These are phyloP conservation scores for Takifugu flavidus DNA, from an alignment of 2,113 vertebrate species.

Conservation along the genomic window DNA sequence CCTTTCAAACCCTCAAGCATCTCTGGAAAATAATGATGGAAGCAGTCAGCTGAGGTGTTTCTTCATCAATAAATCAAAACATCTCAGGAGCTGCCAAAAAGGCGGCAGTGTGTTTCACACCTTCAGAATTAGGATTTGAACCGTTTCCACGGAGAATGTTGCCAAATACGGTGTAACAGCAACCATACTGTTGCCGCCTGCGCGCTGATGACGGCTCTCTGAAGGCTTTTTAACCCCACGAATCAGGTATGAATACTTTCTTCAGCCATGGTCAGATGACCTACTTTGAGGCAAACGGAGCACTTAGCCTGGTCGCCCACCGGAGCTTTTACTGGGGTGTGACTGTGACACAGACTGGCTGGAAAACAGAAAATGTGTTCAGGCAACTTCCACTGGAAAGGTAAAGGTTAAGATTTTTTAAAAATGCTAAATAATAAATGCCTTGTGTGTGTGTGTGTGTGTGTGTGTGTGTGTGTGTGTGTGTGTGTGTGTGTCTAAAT, in stretches of 20 bases:
- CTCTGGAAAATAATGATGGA: too few relatives aligned
- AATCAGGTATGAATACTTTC: background rate
- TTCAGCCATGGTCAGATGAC: background rate
- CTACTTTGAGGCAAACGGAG: background rate
- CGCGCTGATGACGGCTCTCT: too few relatives aligned
- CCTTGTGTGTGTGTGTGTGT: slow-evolving; percentile 28
- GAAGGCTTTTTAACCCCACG: too few relatives aligned
- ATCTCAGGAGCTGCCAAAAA: too few relatives aligned
- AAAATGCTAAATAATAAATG: slow-evolving; percentile 35
- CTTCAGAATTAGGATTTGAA: too few relatives aligned
- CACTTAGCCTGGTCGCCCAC: background rate
- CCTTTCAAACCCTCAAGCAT: too few relatives aligned
- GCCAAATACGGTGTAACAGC: too few relatives aligned
- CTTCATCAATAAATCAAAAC: too few relatives aligned
- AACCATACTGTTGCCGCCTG: too few relatives aligned
- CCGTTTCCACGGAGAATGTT: too few relatives aligned
- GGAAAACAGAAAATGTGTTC: slow-evolving; percentile 24
- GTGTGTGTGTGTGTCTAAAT: slow-evolving; percentile 38
- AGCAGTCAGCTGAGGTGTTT: too few relatives aligned
- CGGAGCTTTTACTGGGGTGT: slow-evolving; percentile 2
- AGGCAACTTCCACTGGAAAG: slow-evolving; percentile 29
- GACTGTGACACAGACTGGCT: background rate
- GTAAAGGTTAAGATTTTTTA: slow-evolving; percentile 29
- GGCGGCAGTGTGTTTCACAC: too few relatives aligned
- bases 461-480: slow-evolving; percentile 18